phyloP scores from a whole-genome alignment of 2,888 invertebrate species.

The Imbricaverruca yamaguchii region DNA sequence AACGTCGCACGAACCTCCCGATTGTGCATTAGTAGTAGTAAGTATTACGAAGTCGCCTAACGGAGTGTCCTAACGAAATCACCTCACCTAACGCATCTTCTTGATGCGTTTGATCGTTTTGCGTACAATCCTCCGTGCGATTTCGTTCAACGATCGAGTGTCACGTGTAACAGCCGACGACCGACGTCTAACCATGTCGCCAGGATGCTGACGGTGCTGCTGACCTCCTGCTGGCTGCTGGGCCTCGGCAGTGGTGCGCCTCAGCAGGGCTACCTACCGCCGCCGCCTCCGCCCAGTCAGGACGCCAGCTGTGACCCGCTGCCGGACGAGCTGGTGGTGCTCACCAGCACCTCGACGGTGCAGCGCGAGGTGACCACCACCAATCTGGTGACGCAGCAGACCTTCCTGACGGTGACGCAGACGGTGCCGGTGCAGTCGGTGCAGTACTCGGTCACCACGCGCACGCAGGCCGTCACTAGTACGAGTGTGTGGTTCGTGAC shows the following conservation, averaged over 20 bases:
- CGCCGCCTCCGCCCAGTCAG: not conserved
- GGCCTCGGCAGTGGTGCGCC: not conserved
- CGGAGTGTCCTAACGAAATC: not conserved
- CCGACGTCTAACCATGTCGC: too few species aligned
- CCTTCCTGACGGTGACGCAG: not conserved
- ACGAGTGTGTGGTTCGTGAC: not conserved
- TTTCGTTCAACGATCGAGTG: not conserved
- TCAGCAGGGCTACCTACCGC: not conserved
- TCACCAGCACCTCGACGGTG: not conserved
- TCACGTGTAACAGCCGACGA: not conserved
- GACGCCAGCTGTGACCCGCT: not conserved
- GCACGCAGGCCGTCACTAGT: not conserved
- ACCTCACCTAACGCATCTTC: not conserved
- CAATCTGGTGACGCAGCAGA: not conserved
- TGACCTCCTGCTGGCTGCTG: not conserved
- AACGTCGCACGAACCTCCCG: not conserved
- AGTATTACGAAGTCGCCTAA: not conserved
- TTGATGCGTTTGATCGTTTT: too few species aligned
- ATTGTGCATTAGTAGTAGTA: not conserved
- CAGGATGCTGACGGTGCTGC: not conserved
- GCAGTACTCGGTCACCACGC: not conserved
- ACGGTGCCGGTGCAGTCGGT: not conserved
- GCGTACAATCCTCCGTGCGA: too few species aligned
- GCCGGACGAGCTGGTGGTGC: not conserved
- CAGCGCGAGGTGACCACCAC: not conserved